phyloP scores from a whole-genome alignment of 2,888 invertebrate genomes.

The Amblyteles armatorius region DNA sequence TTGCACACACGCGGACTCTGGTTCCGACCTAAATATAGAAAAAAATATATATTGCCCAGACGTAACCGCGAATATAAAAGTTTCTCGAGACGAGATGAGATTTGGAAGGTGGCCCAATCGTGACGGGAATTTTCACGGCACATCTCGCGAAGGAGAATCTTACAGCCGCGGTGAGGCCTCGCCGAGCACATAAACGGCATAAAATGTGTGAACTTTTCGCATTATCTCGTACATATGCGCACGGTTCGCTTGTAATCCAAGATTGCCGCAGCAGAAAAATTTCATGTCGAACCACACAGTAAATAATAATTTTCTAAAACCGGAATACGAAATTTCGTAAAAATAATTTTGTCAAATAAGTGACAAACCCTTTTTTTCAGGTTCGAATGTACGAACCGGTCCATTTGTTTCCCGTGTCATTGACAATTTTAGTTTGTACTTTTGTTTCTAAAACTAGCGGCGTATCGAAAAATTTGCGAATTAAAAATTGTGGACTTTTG shows the following conservation, averaged over 20 bases:
- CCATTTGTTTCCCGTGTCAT: too few relatives aligned
- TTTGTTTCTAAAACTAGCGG: too few relatives aligned
- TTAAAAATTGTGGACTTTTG: too few relatives aligned
- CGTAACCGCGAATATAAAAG: constrained; percentile 40
- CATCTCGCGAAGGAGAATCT: constrained; percentile 8
- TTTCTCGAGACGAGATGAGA: constrained; percentile 40
- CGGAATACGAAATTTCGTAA: too few relatives aligned
- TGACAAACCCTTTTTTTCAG: too few relatives aligned
- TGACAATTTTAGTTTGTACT: too few relatives aligned
- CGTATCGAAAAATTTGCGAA: too few relatives aligned
- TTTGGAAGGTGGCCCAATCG: constrained; percentile 52
- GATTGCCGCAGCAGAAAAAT: constrained; percentile 34
- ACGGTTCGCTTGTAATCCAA: constrained; percentile 28
- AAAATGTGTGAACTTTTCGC: constrained; percentile 53
- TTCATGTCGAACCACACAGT: constrained; percentile 9
- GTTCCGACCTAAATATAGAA: constrained; percentile 27
- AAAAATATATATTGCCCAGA: constrained; percentile 22
- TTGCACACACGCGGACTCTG: neutral
- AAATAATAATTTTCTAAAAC: too few relatives aligned
- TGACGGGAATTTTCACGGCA: constrained; percentile 37
- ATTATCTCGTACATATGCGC: neutral
- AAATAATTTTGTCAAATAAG: too few relatives aligned
- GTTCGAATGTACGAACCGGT: too few relatives aligned
- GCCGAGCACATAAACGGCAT: constrained; percentile 38
- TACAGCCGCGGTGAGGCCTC: neutral